These are phyloP conservation scores for Leucophenga maculata DNA, from an alignment of 2,888 invertebrate genomes.

Conservation along the genomic window DNA sequence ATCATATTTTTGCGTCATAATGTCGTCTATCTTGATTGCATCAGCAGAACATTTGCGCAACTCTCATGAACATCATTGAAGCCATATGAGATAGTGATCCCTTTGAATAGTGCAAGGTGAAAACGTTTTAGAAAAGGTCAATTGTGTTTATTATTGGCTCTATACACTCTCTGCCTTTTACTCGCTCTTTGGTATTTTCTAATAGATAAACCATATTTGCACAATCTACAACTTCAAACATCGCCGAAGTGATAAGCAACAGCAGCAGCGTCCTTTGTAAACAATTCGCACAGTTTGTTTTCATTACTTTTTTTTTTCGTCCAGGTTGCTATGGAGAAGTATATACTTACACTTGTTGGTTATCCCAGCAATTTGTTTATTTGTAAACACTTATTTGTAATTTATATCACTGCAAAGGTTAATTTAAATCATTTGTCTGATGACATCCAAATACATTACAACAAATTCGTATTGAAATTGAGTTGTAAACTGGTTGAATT, in stretches of 20 bases:
- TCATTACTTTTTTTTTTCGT: neutral
- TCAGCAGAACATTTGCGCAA: neutral
- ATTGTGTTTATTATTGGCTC: conserved; percentile 48
- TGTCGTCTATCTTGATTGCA: conserved; percentile 8
- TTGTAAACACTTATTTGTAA: conserved; percentile 28
- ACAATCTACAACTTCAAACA: conserved; percentile 16
- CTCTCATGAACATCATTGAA: neutral
- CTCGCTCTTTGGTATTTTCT: neutral
- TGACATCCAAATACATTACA: too few relatives aligned
- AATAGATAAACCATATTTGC: neutral
- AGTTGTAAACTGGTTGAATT: too few relatives aligned
- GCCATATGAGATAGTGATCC: conserved; percentile 1
- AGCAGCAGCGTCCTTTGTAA: neutral
- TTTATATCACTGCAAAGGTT: conserved; percentile 2
- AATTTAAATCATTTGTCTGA: too few relatives aligned
- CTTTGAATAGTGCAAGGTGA: conserved; percentile 40
- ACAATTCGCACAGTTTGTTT: conserved; percentile 4
- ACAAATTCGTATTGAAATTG: too few relatives aligned
- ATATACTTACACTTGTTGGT: conserved; percentile 51
- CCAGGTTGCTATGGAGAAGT: conserved; percentile 12
- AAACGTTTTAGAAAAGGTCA: conserved; percentile 50
- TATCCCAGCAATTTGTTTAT: conserved; percentile 55
- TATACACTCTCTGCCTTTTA: neutral
- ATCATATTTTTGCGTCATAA: conserved; percentile 19
- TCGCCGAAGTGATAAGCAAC: conserved; percentile 22